Evolutionary conservation across 1,140 invertebrate species (phyloP), one percentile per base, ranked within the genome.

Genomic region (Bombus superbus): DNA sequence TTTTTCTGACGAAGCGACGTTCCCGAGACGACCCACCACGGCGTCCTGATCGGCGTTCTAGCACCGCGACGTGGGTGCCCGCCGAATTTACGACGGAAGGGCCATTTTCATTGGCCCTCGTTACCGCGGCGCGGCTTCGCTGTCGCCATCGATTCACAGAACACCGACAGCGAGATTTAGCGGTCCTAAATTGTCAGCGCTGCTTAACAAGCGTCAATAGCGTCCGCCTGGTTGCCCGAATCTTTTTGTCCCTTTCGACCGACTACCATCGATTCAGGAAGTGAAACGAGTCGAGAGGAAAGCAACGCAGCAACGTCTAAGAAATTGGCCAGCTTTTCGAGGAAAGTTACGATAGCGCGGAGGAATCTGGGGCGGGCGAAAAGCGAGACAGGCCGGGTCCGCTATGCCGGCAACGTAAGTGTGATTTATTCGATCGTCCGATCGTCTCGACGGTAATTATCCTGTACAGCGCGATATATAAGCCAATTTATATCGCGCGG

Each of bases 341-440:
- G 64, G 75, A 40, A 62, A 62, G 53, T 77, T 62, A 40, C 75
- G 75, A 77, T 77, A 77, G 0, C 35, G 5, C 11, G 13, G 28
- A 74, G 72, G 66, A 80, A 86, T 83, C 62, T 66, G 71, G 53
- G 35, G 62, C 53, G 69, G 13, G 62, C 47, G 71, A 88, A 87
- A 87, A 87, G 4, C 3, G 44, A 71, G 38, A 11, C 66, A 44
- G 32, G 11, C n/a, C 9, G 66, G 68, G 66, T 38, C 44, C 81
- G 76, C 38, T 74, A 22, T 32, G 38, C 53, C 83, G 83, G 84
- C 88, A 83, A 86, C 91, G 90, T 94, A 93, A 94, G 90, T 92
- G 84, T 93, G 93, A 94, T 94, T 94, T 94, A 94, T 93, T 92
- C 89, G 82, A 79, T 71, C 88, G 85, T 59, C 69, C n/a, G 59